Base-by-base conservation (phyloP, 2,113 vertebrate genomes). In the Channa maculata region DNA sequence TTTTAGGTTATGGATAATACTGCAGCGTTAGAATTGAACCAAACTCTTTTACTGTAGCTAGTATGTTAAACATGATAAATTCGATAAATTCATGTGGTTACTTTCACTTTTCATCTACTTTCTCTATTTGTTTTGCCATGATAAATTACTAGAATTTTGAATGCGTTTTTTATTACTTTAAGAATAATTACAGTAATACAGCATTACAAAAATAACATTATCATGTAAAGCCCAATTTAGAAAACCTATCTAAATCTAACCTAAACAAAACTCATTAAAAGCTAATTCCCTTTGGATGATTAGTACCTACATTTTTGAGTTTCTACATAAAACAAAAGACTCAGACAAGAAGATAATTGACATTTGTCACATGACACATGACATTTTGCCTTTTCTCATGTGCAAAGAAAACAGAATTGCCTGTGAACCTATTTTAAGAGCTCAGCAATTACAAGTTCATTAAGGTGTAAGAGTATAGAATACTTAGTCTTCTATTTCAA, bases 71-170 rank as follows among this genome's bases (percentile, higher is more conserved):
- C 38, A 37, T 34, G 24, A 37, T 41, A 13, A 1, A 59, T 24
- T 6, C 12, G 5, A 41, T 60, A n/a, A 3, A 12, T 48, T 10
- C 1, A 14, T 44, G 46, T 55, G 24, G 1, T 49, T 57, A 50
- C 58, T 68, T 74, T 73, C 50, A 44, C 51, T 79, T 79, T 67
- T 55, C 5, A 62, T 34, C 14, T 3, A 38, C 37, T 65, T 50
- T 51, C 34, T 34, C 7, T 24, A 24, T 1, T 24, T 24, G 1
- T 24, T 24, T 24, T 24, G 24, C 24, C 24, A 24, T 24, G 24
- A 24, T 24, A 24, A n/a, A 15, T 50, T 3, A 15, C 12, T 52
- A 9, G 3, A 52, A 52, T 33, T 5, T 10, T 33, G 33, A 24
- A 24, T 9, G 3, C 15, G 9, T 33, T 52, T 53, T n/a, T n/a